Evolutionary conservation across 2,113 vertebrate species (phyloP), one percentile per base, ranked within the genome.

Genomic region (Caloenas nicobarica): DNA sequence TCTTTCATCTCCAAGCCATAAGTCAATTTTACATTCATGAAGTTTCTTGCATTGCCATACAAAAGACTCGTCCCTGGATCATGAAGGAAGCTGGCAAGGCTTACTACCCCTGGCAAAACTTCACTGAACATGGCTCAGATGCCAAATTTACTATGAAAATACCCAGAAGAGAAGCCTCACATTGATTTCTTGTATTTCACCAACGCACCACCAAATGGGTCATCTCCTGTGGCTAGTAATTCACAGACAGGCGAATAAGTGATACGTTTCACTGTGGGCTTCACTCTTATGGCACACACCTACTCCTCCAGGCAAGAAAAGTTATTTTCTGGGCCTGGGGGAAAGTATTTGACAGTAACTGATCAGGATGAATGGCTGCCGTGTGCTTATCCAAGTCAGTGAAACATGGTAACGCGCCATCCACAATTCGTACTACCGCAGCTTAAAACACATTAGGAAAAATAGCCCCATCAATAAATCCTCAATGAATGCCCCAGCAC

Each of bases 261-360:
- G 17, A 6, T 44, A 19, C 0, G 25, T 73, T 96, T 86, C 36
- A 44, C 15, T 46, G 17, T 34, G 21, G 13, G 29, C 57, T 94
- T 79, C 22, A 7, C 79, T 79, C 58, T 81, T 54, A 81, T 10
- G 57, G 91, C 58, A 60, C 77, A 86, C 72, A 72, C 38, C 58
- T 86, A 81, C 28, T 86, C 38, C 57, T 81, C 31, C 31, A 69
- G n/a, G 44, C 69, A 81, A 57, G 68, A 83, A 11, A 53, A 91
- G 24, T 58, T 81, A 81, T 91, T 84, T 96, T 95, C 84, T 91
- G 81, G 86, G 89, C 66, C 72, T 48, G 64, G 33, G 21, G 40
- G 33, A 81, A 91, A 88, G 68, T 15, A 60, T 96, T 26, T 95
- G 91, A 86, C 92, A 95, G 86, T 91, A 95, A 96, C 54, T 82